Percentiles rank a stretch among this genome's conserved stretches.
Evolutionary conservation across 2,888 invertebrate species (phyloP).

Genomic region (Melikaiella ostensackeni): DNA sequence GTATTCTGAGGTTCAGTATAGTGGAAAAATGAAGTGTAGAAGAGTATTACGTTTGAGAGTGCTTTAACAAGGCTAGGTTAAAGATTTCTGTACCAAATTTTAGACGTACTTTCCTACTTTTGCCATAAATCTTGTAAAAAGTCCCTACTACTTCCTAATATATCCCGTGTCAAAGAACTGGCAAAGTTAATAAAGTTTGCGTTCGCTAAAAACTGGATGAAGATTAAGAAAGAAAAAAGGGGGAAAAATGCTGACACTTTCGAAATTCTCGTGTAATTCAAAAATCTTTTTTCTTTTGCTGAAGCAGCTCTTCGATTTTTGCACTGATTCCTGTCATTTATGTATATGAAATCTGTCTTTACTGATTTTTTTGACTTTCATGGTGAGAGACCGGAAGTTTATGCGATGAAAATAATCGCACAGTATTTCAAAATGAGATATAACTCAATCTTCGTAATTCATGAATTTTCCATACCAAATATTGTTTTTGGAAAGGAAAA

Average conservation of each 20-base stretch:
- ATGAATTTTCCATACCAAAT: too few species aligned
- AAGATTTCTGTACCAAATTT: constrained; percentile 24
- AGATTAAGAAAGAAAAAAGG: not conserved
- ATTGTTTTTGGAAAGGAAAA: too few species aligned
- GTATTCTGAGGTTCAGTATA: not conserved
- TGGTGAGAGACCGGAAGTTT: too few species aligned
- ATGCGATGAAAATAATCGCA: too few species aligned
- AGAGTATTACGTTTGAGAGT: constrained; percentile 14
- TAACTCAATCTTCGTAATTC: too few species aligned
- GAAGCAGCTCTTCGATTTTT: not conserved
- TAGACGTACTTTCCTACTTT: not conserved
- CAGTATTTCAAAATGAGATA: too few species aligned
- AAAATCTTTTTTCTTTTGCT: not conserved
- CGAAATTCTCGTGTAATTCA: not conserved
- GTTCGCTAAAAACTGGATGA: not conserved
- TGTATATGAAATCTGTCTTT: too few species aligned
- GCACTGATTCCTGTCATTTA: too few species aligned
- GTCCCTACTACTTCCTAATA: not conserved
- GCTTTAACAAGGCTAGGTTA: constrained; percentile 5
- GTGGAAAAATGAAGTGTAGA: constrained; percentile 14
- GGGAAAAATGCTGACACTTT: not conserved
- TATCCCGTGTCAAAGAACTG: constrained; percentile 20
- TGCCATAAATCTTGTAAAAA: constrained; percentile 6
- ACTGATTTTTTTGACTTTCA: too few species aligned
- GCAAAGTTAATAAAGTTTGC: constrained; percentile 5